Conservation (phyloP, 2,113 vertebrate genomes). For the Pristiophorus japonicus region DNA sequence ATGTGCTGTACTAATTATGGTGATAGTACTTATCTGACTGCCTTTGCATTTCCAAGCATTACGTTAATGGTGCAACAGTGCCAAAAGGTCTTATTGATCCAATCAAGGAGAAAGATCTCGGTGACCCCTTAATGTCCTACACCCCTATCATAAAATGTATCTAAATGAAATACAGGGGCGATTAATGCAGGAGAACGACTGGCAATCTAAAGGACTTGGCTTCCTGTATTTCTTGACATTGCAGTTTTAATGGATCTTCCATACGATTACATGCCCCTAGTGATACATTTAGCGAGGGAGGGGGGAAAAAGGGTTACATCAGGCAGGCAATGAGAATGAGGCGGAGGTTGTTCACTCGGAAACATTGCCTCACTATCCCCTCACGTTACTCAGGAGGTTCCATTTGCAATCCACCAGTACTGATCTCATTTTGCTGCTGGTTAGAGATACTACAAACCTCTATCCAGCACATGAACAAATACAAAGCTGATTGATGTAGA, state of each 20-base stretch:
- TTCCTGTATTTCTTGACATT: neutral
- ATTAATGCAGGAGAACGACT: neutral
- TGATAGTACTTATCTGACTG: neutral
- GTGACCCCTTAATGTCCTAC: too few relatives aligned
- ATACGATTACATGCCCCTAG: neutral
- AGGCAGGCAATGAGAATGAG: neutral
- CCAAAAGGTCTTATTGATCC: neutral
- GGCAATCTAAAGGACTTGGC: neutral
- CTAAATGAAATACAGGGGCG: neutral
- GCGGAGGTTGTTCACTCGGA: neutral
- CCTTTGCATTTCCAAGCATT: neutral
- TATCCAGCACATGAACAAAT: neutral
- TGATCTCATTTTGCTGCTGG: neutral
- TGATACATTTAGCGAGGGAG: neutral
- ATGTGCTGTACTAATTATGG: neutral
- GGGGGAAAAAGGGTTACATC: neutral
- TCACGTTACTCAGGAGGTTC: neutral
- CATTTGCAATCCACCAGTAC: neutral
- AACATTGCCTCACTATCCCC: neutral
- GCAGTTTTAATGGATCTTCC: neutral
- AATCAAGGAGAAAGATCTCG: neutral
- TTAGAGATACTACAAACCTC: neutral
- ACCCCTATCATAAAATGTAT: neutral
- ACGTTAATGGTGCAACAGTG: neutral
- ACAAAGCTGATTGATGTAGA: neutral